Evolutionary conservation across 2,797 vertebrate genomes (phyloP).

Genomic region (Mastacembelus armatus): DNA sequence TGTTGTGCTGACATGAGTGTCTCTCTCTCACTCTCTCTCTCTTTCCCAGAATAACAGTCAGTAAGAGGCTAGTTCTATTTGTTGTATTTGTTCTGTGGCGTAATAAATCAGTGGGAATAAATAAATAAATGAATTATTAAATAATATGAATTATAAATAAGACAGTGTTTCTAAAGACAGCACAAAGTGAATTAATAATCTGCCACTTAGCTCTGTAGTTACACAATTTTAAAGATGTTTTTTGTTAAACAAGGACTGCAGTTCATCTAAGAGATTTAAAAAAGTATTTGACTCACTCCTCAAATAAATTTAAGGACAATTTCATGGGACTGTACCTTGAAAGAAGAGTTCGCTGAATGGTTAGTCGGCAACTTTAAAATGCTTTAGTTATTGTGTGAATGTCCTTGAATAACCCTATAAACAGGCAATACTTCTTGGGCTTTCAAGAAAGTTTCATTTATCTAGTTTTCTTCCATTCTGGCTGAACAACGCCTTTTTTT

Average conservation of each 20-base stretch:
- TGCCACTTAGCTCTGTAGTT: too few relatives aligned
- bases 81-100: slow-evolving; percentile 64
- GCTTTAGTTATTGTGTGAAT: background rate
- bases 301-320: too few relatives aligned
- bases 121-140: slow-evolving; percentile 74
- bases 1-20: slow-evolving; percentile 21
- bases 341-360: too few relatives aligned
- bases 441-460: too few relatives aligned
- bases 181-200: slow-evolving; percentile 59
- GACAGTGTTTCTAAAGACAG: slow-evolving; percentile 45
- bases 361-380: too few relatives aligned
- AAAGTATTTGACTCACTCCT: too few relatives aligned
- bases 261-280: too few relatives aligned
- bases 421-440: background rate
- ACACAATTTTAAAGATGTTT: slow-evolving; percentile 27
- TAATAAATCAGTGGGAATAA: slow-evolving; percentile 70
- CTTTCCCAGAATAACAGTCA: slow-evolving; percentile 65
- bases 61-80: slow-evolving; percentile 65
- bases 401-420: background rate
- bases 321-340: too few relatives aligned
- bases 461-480: too few relatives aligned
- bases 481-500: too few relatives aligned
- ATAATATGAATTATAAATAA: slow-evolving; percentile 60
- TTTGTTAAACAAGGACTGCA: slow-evolving; percentile 2
- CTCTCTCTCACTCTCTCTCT: slow-evolving; percentile 45